Percentiles rank a stretch among this genome's conserved stretches.
Conservation (phyloP, 2,888 invertebrate genomes). For the Drosophila demipolita region DNA sequence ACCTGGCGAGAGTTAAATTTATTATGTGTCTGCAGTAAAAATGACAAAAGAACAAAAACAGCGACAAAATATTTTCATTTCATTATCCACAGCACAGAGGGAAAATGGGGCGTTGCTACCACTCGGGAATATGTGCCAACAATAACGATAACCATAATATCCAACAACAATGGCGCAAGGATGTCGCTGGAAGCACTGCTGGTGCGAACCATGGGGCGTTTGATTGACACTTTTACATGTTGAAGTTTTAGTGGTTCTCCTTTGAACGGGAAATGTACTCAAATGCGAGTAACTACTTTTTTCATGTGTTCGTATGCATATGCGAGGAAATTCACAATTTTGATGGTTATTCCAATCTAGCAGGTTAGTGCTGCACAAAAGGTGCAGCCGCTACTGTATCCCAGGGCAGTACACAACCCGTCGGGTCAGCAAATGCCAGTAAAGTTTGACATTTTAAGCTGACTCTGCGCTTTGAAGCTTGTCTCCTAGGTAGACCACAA, state of each 20-base stretch:
- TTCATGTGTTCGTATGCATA: constrained; percentile 3
- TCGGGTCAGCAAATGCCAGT: constrained; percentile 9
- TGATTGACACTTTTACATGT: constrained; percentile 38
- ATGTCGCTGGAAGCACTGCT: constrained; percentile 4
- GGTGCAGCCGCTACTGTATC: neutral
- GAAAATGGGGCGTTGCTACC: neutral
- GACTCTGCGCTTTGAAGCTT: constrained; percentile 34
- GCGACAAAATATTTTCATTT: constrained; percentile 35
- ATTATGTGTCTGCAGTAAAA: constrained; percentile 18
- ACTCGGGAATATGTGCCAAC: constrained; percentile 12
- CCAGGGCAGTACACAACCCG: constrained; percentile 1
- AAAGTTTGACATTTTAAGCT: constrained; percentile 27
- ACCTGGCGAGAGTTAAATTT: neutral
- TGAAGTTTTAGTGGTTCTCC: neutral
- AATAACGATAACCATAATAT: constrained; percentile 43
- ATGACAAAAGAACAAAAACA: constrained; percentile 20
- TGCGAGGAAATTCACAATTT: neutral
- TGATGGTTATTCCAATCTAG: too few species aligned
- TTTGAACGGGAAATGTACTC: neutral
- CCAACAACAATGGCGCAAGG: constrained; percentile 5
- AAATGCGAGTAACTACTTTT: neutral
- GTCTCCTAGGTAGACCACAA: constrained; percentile 5
- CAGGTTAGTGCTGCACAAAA: too few species aligned
- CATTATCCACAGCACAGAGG: constrained; percentile 34
- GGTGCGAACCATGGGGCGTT: neutral